phyloP scores from a whole-genome alignment of 2,888 invertebrate genomes.

The Mythimna albipuncta region DNA sequence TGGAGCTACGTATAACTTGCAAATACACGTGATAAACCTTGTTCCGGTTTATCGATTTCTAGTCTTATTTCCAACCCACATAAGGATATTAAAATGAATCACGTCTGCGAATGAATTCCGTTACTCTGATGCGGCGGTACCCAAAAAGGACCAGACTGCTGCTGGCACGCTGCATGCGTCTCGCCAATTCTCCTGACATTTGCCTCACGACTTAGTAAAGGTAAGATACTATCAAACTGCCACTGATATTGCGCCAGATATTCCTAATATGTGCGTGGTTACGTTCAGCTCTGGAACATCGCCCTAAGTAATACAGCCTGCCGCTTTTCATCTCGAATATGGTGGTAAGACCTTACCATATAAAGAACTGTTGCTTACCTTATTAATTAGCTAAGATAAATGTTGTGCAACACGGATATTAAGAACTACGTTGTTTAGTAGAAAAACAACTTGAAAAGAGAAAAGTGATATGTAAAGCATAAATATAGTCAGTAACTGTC shows the following conservation, averaged over 20 bases:
- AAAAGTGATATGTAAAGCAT: slow-evolving; percentile 9
- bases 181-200: slow-evolving; percentile 67
- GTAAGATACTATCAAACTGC: slow-evolving; percentile 44
- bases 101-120: slow-evolving; percentile 19
- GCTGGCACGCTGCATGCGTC: slow-evolving; percentile 70
- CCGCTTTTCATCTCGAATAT: slow-evolving; percentile 28
- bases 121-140: slow-evolving; percentile 43
- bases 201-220: slow-evolving; percentile 64
- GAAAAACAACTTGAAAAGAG: slow-evolving; percentile 2
- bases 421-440: background rate
- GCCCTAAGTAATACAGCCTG: slow-evolving; percentile 8
- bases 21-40: slow-evolving; percentile 3
- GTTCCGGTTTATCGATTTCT: slow-evolving; percentile 26
- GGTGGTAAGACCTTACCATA: slow-evolving; percentile 7
- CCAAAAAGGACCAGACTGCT: slow-evolving; percentile 62
- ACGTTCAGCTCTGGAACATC: slow-evolving; percentile 5
- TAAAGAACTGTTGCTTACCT: background rate
- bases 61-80: slow-evolving; percentile 10
- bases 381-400: slow-evolving; percentile 5
- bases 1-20: background rate
- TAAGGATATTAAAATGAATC: slow-evolving; percentile 33
- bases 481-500: background rate
- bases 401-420: background rate
- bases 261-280: slow-evolving; percentile 15
- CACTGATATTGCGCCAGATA: slow-evolving; percentile 29